A percentile compares a stretch with the other conserved stretches of the same genome.
phyloP scores from a whole-genome alignment of 2,113 vertebrate genomes.

The Chaetura pelagica region DNA sequence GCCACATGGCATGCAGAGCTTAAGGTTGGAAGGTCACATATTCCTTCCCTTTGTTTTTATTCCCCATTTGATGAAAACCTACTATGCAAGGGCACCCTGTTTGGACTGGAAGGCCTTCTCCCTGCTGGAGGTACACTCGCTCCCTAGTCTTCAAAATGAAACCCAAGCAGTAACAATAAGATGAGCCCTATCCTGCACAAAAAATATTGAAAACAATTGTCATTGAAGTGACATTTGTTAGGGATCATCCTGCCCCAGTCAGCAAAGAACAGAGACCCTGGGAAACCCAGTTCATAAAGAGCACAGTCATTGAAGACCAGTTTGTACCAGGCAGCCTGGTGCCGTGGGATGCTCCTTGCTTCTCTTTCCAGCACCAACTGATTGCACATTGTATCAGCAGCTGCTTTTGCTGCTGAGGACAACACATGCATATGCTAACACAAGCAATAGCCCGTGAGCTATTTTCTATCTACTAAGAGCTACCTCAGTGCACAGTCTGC shows the following conservation, averaged over 20 bases:
- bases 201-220: neutral
- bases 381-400: neutral
- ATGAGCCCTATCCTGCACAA: neutral
- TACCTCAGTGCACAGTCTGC: neutral
- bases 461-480: neutral
- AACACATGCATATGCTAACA: neutral
- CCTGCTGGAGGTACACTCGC: neutral
- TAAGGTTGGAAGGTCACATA: conserved; percentile 59
- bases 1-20: conserved; percentile 10
- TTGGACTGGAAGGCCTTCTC: neutral
- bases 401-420: neutral
- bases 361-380: neutral
- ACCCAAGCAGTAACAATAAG: neutral
- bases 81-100: neutral
- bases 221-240: neutral
- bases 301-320: neutral
- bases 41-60: neutral
- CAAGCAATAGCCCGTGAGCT: neutral
- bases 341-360: neutral
- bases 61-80: neutral
- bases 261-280: neutral
- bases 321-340: neutral
- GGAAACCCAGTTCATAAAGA: neutral
- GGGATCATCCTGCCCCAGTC: neutral
- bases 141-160: neutral